Conservation (phyloP, 2,797 vertebrate genomes). For the Lepilemur septentrionalis region DNA sequence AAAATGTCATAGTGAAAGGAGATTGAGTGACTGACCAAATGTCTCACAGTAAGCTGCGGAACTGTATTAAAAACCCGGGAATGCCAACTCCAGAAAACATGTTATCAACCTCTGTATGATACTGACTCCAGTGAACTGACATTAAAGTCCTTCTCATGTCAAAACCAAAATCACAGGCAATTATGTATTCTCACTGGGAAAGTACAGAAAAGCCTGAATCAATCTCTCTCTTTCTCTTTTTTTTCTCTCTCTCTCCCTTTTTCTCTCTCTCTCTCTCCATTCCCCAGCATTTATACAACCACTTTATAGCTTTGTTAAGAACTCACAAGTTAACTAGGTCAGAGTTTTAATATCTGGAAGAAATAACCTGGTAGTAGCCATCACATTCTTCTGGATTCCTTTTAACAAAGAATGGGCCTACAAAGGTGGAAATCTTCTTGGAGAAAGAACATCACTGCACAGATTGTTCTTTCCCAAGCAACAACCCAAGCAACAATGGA, state of each 20-base stretch:
- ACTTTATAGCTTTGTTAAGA: not conserved
- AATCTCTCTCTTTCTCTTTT: not conserved
- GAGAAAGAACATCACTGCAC: not conserved
- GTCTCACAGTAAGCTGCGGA: not conserved
- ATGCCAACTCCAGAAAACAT: not conserved
- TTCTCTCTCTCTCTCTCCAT: not conserved
- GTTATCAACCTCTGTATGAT: fast-evolving
- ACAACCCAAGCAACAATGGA: not conserved
- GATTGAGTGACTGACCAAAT: not conserved
- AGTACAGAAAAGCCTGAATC: not conserved
- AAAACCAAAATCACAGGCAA: not conserved
- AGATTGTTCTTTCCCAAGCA: not conserved
- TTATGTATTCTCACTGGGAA: not conserved
- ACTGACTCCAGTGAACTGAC: not conserved
- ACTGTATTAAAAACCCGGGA: not conserved
- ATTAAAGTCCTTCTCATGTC: not conserved
- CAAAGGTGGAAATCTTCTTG: not conserved
- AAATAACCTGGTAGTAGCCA: not conserved
- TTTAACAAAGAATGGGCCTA: not conserved
- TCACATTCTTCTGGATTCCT: not conserved
- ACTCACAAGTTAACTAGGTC: not conserved
- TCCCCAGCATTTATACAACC: not conserved
- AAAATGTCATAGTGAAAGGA: not conserved
- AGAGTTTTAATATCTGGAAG: not conserved
- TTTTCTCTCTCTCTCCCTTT: not conserved